Evolutionary conservation across 2,888 invertebrate species (phyloP).

Genomic region (Coronaproctus castanopsis): DNA sequence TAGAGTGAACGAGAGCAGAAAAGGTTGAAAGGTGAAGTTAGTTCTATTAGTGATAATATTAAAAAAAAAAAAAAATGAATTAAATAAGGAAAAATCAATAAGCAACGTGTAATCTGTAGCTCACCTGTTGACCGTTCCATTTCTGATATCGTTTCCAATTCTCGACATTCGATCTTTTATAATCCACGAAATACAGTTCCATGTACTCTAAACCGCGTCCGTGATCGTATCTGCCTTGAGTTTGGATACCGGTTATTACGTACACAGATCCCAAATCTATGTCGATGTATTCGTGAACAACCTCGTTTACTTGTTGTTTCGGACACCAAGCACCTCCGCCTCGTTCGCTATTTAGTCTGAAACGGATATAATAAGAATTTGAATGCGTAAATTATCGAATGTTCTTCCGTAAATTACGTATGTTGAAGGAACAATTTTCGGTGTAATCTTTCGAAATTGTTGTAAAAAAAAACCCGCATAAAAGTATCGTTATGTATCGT

Average conservation of each 20-base stretch:
- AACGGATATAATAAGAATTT: slow-evolving; percentile 16
- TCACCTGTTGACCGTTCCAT: slow-evolving; percentile 44
- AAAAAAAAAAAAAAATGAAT: too few species aligned
- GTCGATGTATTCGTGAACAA: slow-evolving; percentile 43
- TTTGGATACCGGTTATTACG: slow-evolving; percentile 48
- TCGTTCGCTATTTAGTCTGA: slow-evolving; percentile 43
- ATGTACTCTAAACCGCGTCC: slow-evolving; percentile 55
- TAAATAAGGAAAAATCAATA: too few species aligned
- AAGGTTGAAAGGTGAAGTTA: too few species aligned
- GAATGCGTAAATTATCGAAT: too few species aligned
- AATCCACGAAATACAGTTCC: slow-evolving; percentile 47
- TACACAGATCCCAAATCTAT: slow-evolving; percentile 39
- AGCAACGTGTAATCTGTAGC: too few species aligned
- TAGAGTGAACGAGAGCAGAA: too few species aligned
- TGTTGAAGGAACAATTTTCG: too few species aligned
- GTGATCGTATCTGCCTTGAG: slow-evolving; percentile 54
- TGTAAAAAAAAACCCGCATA: too few species aligned
- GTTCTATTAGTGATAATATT: too few species aligned
- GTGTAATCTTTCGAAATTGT: too few species aligned
- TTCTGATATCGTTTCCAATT: slow-evolving; percentile 43
- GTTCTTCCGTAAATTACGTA: too few species aligned
- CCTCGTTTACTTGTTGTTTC: slow-evolving; percentile 39
- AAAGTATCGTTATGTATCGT: too few species aligned
- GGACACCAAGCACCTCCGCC: slow-evolving; percentile 65
- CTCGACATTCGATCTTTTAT: slow-evolving; percentile 38